Base-by-base conservation (phyloP, 2,888 invertebrate species). In the Nephrocerus scutellatus region DNA sequence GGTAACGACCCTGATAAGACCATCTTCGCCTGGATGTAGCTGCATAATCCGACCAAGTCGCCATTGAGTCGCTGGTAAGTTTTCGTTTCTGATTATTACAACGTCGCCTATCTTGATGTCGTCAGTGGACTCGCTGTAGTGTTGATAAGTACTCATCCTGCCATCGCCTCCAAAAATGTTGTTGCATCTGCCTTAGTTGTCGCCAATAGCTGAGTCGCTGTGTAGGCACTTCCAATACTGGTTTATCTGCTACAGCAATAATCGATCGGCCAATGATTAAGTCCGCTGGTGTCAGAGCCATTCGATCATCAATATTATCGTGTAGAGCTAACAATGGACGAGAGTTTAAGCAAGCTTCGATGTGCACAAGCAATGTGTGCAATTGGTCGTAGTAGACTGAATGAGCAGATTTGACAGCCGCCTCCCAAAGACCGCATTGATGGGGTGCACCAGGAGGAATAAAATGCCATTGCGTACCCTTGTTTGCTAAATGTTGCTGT, bases 181-280 rank as follows among this genome's bases (percentile, higher is more conserved):
- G 39, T 24, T 46, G 42, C 1, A 43, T 6, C 30, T 39, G 31
- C 4, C 29, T 39, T 5, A 52, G 24, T 14, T 47, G 35, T 30
- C 56, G 51, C 54, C 56, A 62, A 7, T 50, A 48, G 15, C 39
- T 42, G 9, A 40, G 18, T n/a, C 37, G 51, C 10, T 48, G 42
- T 1, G 28, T 14, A 1, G 48, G 38, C 8, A 36, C 33, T 3
- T 56, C 47, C 0, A 24, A 9, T 0, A 57, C 18, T 6, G 41
- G 25, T 4, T 54, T 50, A 25, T 58, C 55, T 6, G 58, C 31
- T 10, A 36, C 30, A 2, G 39, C 34, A 16, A 34, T 14, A 8
- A 43, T 29, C 5, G 42, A 36, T 10, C 26, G 23, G 5, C 44
- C 43, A 20, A 42, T 39, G 4, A 44, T 30, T 24, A 47, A 47